These are phyloP conservation scores for Xanthia icteritia DNA, from an alignment of 2,888 invertebrate species.

Conservation along the genomic window DNA sequence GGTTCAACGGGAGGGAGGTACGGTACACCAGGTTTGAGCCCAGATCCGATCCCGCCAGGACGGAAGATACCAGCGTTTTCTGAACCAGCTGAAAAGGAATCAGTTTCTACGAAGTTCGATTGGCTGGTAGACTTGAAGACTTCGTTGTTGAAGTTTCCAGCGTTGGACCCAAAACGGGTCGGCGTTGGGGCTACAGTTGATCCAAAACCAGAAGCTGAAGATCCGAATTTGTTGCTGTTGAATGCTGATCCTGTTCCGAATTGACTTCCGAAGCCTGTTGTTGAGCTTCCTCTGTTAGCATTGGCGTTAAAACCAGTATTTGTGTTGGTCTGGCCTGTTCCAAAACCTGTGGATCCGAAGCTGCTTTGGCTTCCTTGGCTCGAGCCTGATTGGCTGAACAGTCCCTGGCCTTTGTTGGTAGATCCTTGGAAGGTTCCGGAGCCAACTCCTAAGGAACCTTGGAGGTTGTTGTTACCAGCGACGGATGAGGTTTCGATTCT, in stretches of 20 bases:
- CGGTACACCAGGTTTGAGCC: slow-evolving; percentile 86
- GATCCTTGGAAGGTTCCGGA: slow-evolving; percentile 77
- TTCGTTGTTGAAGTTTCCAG: slow-evolving; percentile 72
- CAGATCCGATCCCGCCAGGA: slow-evolving; percentile 78
- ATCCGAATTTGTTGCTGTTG: slow-evolving; percentile 57
- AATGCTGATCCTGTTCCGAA: slow-evolving; percentile 49
- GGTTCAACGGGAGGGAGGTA: slow-evolving; percentile 85
- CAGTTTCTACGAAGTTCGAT: slow-evolving; percentile 83
- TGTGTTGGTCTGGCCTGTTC: slow-evolving; percentile 23
- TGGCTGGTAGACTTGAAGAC: slow-evolving; percentile 79
- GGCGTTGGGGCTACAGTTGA: slow-evolving; percentile 71
- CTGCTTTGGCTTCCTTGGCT: slow-evolving; percentile 51
- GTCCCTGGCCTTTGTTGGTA: slow-evolving; percentile 70
- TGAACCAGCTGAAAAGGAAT: slow-evolving; percentile 83
- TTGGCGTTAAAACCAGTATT: slow-evolving; percentile 42
- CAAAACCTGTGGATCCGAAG: slow-evolving; percentile 52
- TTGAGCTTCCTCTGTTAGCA: slow-evolving; percentile 42
- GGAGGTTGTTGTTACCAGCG: slow-evolving; percentile 73
- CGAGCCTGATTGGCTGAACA: slow-evolving; percentile 71
- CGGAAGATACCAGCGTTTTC: slow-evolving; percentile 78
- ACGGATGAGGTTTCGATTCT: slow-evolving; percentile 80
- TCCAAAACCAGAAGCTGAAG: slow-evolving; percentile 57
- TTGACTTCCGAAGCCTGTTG: slow-evolving; percentile 50
- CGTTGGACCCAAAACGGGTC: slow-evolving; percentile 67
- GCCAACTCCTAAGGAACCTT: slow-evolving; percentile 78